phyloP scores from a whole-genome alignment of 2,113 vertebrate genomes.

The Periophthalmodon schlosseri region DNA sequence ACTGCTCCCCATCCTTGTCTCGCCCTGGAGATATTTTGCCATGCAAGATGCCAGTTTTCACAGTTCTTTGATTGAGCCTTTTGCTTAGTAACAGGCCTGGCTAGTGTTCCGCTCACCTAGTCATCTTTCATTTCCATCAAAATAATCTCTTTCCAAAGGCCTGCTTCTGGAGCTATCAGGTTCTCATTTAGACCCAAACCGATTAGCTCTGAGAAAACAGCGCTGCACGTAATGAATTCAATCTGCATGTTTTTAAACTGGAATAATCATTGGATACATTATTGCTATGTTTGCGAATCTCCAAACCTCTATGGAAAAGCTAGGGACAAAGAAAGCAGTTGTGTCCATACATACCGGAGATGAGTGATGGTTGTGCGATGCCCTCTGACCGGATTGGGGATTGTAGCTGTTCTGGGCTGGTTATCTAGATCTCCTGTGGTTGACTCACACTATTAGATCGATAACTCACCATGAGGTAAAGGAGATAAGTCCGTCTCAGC shows the following conservation, averaged over 20 bases:
- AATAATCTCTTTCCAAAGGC: slow-evolving; percentile 29
- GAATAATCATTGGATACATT: slow-evolving; percentile 24
- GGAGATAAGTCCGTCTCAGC: slow-evolving; percentile 52
- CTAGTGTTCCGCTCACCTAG: slow-evolving; percentile 42
- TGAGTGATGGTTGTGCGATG: slow-evolving; percentile 56
- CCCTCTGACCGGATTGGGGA: slow-evolving; percentile 53
- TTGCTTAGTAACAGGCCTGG: slow-evolving; percentile 39
- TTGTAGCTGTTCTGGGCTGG: slow-evolving; percentile 55
- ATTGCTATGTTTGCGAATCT: not conserved
- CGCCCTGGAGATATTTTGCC: slow-evolving; percentile 29
- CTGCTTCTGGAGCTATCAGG: slow-evolving; percentile 25
- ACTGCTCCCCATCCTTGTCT: slow-evolving; percentile 22
- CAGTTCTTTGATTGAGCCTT: slow-evolving; percentile 36
- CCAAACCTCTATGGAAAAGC: not conserved
- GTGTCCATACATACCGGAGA: slow-evolving; percentile 9
- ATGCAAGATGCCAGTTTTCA: slow-evolving; percentile 30
- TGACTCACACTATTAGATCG: slow-evolving; percentile 55
- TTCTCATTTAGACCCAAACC: slow-evolving; percentile 40
- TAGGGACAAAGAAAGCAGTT: slow-evolving; percentile 39
- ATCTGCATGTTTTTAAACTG: slow-evolving; percentile 36
- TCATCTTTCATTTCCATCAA: slow-evolving; percentile 59
- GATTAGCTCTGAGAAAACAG: slow-evolving; percentile 34
- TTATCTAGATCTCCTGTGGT: slow-evolving; percentile 62
- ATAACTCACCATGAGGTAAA: slow-evolving; percentile 56
- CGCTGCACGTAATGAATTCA: slow-evolving; percentile 41